Base-by-base conservation (phyloP, 2,113 vertebrate species). In the Paradisaea rubra region DNA sequence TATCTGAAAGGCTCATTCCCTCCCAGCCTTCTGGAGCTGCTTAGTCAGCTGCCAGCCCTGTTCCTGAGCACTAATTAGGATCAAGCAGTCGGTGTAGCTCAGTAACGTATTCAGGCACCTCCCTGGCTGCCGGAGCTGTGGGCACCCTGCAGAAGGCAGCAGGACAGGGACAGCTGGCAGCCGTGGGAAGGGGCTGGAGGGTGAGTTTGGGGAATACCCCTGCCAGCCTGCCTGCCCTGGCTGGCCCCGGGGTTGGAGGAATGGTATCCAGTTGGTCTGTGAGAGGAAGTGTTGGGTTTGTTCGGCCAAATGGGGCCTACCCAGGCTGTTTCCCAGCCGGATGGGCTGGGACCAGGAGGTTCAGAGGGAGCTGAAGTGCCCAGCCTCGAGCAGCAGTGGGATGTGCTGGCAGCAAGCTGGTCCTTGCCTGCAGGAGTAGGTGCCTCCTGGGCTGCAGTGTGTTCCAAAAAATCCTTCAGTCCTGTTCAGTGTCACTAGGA, bases 321-420 rank as follows among this genome's bases (percentile, higher is more conserved):
- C 49, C n/a, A 14, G 47, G 4, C 49, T 65, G 50, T 37, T 68
- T 60, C 41, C 44, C 65, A 56, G 64, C 5, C 0, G 0, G 30
- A 17, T 4, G 3, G 44, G 47, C 64, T 0, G 0, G 30, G 5
- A 60, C 41, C 4, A 17, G 9, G 74, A 42, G 14, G 25, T 21
- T 76, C 13, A 18, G 33, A 56, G 64, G 3, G 11, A 4, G 19
- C 11, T 56, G 64, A 42, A 49, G 25, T 0, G 0, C 69, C 25
- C 24, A 17, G 42, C 42, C 30, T 31, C 0, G 3, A 59, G 61
- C 15, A 24, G 4, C 6, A 21, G 10, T 52, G 47, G 47, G 52
- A 18, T 83, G 39, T 81, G 19, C 39, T 73, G 54, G 71, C 47
- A 70, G 42, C 10, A 7, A 53, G 47, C 49, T 66, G 54, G 30